Percentiles rank a stretch among this genome's conserved stretches.
These are phyloP conservation scores for Dolichopus griseipennis DNA, from an alignment of 2,888 invertebrate species.

Conservation along the genomic window DNA sequence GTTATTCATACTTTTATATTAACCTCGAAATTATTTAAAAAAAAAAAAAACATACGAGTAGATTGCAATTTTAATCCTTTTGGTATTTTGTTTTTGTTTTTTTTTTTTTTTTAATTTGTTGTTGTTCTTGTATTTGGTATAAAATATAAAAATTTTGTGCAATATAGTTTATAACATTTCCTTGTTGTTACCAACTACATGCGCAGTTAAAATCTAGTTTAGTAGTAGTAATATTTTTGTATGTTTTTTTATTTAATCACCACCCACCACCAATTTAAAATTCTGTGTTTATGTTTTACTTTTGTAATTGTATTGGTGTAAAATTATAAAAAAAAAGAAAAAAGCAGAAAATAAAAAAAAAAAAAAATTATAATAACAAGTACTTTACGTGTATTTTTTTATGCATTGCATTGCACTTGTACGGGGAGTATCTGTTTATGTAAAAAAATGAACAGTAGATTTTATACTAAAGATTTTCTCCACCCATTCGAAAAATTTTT, in stretches of 20 bases:
- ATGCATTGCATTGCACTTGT: too few species aligned
- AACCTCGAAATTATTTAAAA: not conserved
- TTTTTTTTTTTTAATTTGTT: not conserved
- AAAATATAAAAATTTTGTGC: not conserved
- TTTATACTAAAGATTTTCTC: not conserved
- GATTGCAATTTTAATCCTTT: not conserved
- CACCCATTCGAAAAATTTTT: conserved; percentile 1
- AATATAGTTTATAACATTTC: not conserved
- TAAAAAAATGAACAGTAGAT: not conserved
- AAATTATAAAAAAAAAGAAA: not conserved
- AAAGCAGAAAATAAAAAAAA: not conserved
- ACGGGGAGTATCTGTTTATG: not conserved
- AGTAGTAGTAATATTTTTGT: conserved; percentile 8
- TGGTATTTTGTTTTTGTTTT: not conserved
- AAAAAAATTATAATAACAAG: not conserved
- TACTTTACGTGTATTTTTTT: not conserved
- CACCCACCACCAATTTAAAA: conserved; percentile 13
- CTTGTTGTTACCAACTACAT: not conserved
- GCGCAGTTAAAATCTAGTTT: conserved; percentile 6
- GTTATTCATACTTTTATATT: not conserved
- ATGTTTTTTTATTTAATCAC: conserved; percentile 14
- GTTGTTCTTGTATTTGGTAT: not conserved
- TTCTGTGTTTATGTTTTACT: not conserved
- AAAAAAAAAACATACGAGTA: not conserved
- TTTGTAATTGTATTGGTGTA: conserved; percentile 3